phyloP scores from a whole-genome alignment of 1,140 invertebrate genomes.

The Drosophila prosaltans region DNA sequence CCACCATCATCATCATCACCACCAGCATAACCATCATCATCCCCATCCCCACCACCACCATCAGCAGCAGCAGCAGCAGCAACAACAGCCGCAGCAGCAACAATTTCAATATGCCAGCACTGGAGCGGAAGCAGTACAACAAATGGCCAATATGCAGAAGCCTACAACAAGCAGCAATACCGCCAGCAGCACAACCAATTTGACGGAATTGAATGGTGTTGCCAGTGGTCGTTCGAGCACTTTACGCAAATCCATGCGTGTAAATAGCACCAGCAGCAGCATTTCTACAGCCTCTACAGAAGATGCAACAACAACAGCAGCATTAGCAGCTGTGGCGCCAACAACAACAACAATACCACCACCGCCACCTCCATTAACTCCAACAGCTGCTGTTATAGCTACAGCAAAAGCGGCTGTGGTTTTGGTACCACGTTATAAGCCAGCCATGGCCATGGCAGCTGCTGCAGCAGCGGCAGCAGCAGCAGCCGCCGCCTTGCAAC shows the following conservation, averaged over 20 bases:
- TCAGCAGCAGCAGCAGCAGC: slow-evolving; percentile 44
- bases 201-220: slow-evolving; percentile 46
- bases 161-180: slow-evolving; percentile 19
- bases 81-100: neutral
- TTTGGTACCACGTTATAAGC: slow-evolving; percentile 65
- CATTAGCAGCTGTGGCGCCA: slow-evolving; percentile 5
- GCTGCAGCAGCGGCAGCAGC: slow-evolving; percentile 25
- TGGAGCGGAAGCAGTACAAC: slow-evolving; percentile 56
- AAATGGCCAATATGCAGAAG: slow-evolving; percentile 67
- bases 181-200: slow-evolving; percentile 20
- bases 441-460: slow-evolving; percentile 53
- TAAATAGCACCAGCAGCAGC: slow-evolving; percentile 81
- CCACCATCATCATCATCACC: slow-evolving; percentile 64
- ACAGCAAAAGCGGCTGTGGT: slow-evolving; percentile 59
- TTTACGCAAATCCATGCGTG: slow-evolving; percentile 74
- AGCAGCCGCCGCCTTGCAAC: slow-evolving; percentile 29
- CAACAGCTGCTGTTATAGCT: slow-evolving; percentile 5
- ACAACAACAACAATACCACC: slow-evolving; percentile 14
- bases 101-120: slow-evolving; percentile 39
- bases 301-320: slow-evolving; percentile 33
- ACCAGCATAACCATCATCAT: slow-evolving; percentile 44
- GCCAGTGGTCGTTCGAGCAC: slow-evolving; percentile 24
- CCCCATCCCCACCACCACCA: slow-evolving; percentile 30
- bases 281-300: slow-evolving; percentile 76
- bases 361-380: slow-evolving; percentile 7